Conservation (phyloP, 2,797 vertebrate genomes). For the Phalloptychus januarius region DNA sequence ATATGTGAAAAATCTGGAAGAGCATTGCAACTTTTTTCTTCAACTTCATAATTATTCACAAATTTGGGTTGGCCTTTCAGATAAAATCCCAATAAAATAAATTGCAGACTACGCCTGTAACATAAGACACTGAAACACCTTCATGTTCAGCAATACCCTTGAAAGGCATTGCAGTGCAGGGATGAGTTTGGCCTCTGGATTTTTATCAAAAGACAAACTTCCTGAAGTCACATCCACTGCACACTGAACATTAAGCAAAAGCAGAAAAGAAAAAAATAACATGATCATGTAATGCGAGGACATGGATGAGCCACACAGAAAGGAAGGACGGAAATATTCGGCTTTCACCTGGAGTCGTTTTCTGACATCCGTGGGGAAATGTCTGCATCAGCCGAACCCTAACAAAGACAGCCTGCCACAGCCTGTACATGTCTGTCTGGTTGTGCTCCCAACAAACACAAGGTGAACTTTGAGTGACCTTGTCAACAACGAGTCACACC, state of each 20-base stretch:
- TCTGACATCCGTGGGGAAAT: constrained; percentile 52
- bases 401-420: constrained; percentile 63
- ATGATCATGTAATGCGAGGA: constrained; percentile 7
- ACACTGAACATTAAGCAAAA: constrained; percentile 11
- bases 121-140: background rate
- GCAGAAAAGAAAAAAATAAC: constrained; percentile 9
- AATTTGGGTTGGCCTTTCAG: background rate
- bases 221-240: constrained; percentile 10
- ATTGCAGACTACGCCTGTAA: background rate
- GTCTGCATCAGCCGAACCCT: constrained; percentile 36
- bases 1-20: background rate
- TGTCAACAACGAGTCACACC: constrained; percentile 53
- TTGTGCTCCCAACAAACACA: constrained; percentile 53
- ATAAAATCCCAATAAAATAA: background rate
- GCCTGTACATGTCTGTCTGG: constrained; percentile 39
- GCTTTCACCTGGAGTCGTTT: constrained; percentile 46
- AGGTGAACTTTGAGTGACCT: constrained; percentile 59
- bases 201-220: constrained; percentile 23
- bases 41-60: background rate
- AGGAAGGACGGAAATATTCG: constrained; percentile 13
- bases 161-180: background rate
- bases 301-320: constrained; percentile 23
- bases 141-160: background rate
- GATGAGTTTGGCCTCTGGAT: constrained; percentile 1
- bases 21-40: background rate